phyloP scores from a whole-genome alignment of 1,140 invertebrate species.

The Ctenoplectra terminalis region DNA sequence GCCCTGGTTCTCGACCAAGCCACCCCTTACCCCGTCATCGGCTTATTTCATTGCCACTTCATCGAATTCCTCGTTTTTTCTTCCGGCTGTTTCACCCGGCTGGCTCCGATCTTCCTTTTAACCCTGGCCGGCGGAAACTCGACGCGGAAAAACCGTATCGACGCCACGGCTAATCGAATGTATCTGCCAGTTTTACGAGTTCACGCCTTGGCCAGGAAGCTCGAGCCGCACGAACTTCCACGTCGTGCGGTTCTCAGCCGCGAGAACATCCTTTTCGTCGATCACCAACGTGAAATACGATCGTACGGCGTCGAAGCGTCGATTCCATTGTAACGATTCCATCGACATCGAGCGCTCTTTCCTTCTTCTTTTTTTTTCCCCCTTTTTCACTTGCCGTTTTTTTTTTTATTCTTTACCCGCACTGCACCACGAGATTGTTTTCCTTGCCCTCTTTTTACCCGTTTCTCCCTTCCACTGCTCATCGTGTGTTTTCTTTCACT shows the following conservation, averaged over 20 bases:
- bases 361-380: slow-evolving; percentile 1
- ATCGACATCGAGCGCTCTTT: slow-evolving; percentile 21
- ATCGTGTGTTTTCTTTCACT: background rate
- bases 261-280: slow-evolving; percentile 22
- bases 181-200: slow-evolving; percentile 37
- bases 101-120: background rate
- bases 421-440: slow-evolving; percentile 27
- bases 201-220: background rate
- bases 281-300: slow-evolving; percentile 43
- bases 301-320: slow-evolving; percentile 36
- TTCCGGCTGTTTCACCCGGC: background rate
- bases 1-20: background rate
- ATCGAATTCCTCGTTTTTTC: background rate
- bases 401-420: background rate
- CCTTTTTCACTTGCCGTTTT: background rate
- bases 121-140: slow-evolving; percentile 2
- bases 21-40: background rate
- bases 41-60: slow-evolving; percentile 30
- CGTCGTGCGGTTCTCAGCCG: background rate
- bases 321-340: slow-evolving; percentile 54
- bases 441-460: slow-evolving; percentile 17
- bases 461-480: too few species aligned
- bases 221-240: background rate
- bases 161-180: slow-evolving; percentile 25
- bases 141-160: slow-evolving; percentile 27